These are phyloP conservation scores for Taenioides sp. DNA, from an alignment of 2,797 vertebrate genomes.

Conservation along the genomic window DNA sequence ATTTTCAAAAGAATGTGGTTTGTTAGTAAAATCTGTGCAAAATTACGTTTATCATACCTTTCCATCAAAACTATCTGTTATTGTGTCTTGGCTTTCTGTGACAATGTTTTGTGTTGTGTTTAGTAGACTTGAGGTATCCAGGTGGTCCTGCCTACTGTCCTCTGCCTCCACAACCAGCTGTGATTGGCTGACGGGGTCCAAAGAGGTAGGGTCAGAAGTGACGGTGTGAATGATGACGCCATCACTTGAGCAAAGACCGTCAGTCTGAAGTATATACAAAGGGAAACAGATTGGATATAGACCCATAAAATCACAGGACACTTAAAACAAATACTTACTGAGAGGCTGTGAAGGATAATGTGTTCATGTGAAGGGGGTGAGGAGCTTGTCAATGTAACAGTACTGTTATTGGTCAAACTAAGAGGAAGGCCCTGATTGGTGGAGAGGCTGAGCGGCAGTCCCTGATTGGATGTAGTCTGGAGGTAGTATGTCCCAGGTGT, in stretches of 20 bases:
- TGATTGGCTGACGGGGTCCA: constrained; percentile 80
- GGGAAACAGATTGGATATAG: neutral
- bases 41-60: constrained; percentile 72
- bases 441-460: constrained; percentile 86
- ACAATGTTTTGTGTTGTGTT: constrained; percentile 39
- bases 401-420: constrained; percentile 84
- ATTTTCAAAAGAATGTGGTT: neutral
- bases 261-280: constrained; percentile 74
- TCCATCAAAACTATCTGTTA: constrained; percentile 75
- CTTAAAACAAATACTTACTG: constrained; percentile 72
- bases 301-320: neutral
- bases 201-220: constrained; percentile 83
- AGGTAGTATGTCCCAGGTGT: constrained; percentile 95
- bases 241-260: constrained; percentile 87
- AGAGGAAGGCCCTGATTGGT: constrained; percentile 89
- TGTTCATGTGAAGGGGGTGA: constrained; percentile 94
- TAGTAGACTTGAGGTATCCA: constrained; percentile 52
- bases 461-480: constrained; percentile 90
- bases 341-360: constrained; percentile 95
- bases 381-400: constrained; percentile 87
- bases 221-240: constrained; percentile 96
- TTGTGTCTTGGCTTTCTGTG: constrained; percentile 71
- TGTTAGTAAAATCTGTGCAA: neutral
- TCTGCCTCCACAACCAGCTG: constrained; percentile 82
- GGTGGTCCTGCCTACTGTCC: constrained; percentile 67